A percentile compares a stretch with the other conserved stretches of the same genome.
phyloP scores from a whole-genome alignment of 1,140 invertebrate genomes.

The Philotrypesis tridentata region DNA sequence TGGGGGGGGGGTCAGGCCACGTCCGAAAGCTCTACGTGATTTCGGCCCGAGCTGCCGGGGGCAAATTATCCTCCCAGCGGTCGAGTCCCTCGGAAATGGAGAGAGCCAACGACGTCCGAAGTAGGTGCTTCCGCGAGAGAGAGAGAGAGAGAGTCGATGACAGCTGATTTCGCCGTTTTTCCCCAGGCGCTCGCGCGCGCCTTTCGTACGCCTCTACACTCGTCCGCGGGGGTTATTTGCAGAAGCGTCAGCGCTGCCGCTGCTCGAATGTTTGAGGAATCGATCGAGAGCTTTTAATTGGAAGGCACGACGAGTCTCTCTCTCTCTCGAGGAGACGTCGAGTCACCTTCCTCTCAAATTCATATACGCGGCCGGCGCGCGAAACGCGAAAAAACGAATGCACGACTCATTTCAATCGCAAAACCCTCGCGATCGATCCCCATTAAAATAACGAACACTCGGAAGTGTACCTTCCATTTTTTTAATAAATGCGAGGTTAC shows the following conservation, averaged over 20 bases:
- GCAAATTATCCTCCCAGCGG: background rate
- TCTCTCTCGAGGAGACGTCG: no score
- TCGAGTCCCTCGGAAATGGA: background rate
- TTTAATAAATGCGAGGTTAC: background rate
- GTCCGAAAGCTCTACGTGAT: background rate
- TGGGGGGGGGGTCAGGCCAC: background rate
- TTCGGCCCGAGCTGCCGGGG: background rate
- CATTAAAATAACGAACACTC: background rate
- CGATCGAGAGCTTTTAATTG: background rate
- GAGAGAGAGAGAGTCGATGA: background rate
- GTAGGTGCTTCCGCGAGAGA: background rate
- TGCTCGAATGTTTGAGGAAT: background rate
- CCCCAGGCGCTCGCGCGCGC: no score
- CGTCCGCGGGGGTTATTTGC: background rate
- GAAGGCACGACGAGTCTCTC: background rate
- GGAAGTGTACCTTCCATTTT: background rate
- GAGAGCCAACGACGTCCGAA: background rate
- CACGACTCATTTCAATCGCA: background rate
- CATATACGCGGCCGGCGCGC: background rate
- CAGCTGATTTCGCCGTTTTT: slow-evolving; percentile 7
- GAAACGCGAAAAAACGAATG: background rate
- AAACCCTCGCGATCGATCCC: background rate
- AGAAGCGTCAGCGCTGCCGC: background rate
- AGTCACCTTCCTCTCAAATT: background rate
- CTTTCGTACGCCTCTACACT: background rate